Evolutionary conservation across 2,113 vertebrate genomes (phyloP), one percentile per base, ranked within the genome.

Genomic region (Chamaea fasciata): DNA sequence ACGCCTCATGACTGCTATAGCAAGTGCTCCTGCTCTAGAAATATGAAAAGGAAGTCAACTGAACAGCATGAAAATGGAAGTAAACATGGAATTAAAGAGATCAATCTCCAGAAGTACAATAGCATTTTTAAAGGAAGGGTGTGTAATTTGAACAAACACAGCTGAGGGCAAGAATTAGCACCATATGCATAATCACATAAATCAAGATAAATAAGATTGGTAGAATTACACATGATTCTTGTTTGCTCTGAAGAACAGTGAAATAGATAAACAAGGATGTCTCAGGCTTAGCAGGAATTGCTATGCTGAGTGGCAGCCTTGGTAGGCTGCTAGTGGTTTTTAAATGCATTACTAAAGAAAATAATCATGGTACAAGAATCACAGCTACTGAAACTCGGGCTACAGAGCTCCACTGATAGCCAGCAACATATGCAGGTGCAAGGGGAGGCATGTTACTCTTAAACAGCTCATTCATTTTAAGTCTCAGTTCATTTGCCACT

Each of bases 401-500:
- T 78, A 20, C 2, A 1, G 76, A 57, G 11, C 53, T 93, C 85
- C 73, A n/a, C 60, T 15, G 76, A 88, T 86, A 93, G 84, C 42
- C 24, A 33, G 85, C 88, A 94, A 15, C 2, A 2, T 57, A 39
- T 56, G 71, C 74, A 96, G 80, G 92, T 95, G 91, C 83, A 81
- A 90, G 76, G 69, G 83, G 77, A 95, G 83, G 77, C 76, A 13
- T 28, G 92, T 55, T 62, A 15, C 85, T 93, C 90, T 90, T 95
- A 96, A 94, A 88, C 93, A 97, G 94, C 85, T 90, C 90, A 60
- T 94, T 97, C 90, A 92, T 94, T 97, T 87, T 88, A 89, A 78
- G 85, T 96, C 94, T 96, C 93, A 88, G 93, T 63, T 96, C 93
- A 95, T 97, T 94, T 95, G 92, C 92, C 87, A 90, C 93, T 71